Percentiles rank a stretch among this genome's conserved stretches.
These are phyloP conservation scores for Erpornis zantholeuca DNA, from an alignment of 2,113 vertebrate genomes.

Conservation along the genomic window DNA sequence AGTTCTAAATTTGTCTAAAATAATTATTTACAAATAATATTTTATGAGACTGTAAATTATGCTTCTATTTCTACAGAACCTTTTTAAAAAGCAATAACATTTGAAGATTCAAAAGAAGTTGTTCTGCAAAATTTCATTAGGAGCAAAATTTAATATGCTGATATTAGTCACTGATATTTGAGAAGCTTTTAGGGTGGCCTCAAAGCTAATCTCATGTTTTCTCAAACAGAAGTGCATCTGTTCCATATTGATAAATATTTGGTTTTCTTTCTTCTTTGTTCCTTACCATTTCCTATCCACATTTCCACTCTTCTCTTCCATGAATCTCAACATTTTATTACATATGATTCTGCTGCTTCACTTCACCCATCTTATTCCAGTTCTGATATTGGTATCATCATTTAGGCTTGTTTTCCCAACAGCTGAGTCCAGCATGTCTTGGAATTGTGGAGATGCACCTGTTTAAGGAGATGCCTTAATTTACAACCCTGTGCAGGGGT, in stretches of 20 bases:
- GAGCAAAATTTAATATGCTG: not conserved
- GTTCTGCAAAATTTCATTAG: not conserved
- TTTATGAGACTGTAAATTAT: not conserved
- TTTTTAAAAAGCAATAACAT: fast-evolving
- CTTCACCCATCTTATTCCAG: not conserved
- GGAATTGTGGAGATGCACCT: not conserved
- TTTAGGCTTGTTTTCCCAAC: not conserved
- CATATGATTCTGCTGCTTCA: not conserved
- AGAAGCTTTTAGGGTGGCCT: not conserved
- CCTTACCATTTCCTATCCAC: not conserved
- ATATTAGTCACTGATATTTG: not conserved
- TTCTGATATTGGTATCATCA: not conserved
- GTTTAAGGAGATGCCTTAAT: not conserved
- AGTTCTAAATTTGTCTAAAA: not conserved
- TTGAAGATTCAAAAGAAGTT: not conserved
- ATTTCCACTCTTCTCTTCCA: not conserved
- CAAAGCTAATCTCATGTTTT: not conserved
- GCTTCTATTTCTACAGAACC: not conserved
- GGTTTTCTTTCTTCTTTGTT: not conserved
- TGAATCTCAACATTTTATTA: not conserved
- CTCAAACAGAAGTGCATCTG: not conserved
- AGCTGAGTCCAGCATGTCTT: not conserved
- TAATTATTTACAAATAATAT: not conserved
- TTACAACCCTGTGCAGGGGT: not conserved
- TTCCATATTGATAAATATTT: not conserved